phyloP scores from a whole-genome alignment of 2,888 invertebrate species.

The Myathropa florea region DNA sequence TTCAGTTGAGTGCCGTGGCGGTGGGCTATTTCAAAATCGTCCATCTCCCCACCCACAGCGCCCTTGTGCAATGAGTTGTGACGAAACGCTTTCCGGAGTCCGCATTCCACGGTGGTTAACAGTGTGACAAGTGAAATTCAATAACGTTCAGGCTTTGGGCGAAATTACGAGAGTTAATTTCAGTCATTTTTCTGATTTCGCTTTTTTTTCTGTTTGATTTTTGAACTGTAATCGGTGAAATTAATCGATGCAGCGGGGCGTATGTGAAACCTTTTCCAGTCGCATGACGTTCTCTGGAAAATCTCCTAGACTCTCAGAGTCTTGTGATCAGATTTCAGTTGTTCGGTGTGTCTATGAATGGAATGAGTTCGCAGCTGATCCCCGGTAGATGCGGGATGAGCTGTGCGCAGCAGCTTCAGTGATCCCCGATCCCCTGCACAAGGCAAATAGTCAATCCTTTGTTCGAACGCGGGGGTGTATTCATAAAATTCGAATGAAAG shows the following conservation, averaged over 20 bases:
- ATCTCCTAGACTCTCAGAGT: not conserved
- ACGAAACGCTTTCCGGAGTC: conserved; percentile 1
- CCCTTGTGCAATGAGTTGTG: not conserved
- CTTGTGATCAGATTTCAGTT: not conserved
- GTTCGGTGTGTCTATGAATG: not conserved
- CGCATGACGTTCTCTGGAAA: not conserved
- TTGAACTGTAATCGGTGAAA: conserved; percentile 17
- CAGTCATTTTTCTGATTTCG: no score
- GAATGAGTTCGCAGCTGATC: no score
- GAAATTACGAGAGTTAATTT: conserved; percentile 21
- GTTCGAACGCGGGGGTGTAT: no score
- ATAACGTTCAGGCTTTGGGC: not conserved
- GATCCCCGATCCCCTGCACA: no score
- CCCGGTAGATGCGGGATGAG: no score
- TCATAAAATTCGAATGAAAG: no score
- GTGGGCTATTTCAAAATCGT: not conserved
- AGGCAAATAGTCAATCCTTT: no score
- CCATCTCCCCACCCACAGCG: not conserved
- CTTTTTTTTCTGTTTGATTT: not conserved
- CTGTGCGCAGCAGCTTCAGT: no score
- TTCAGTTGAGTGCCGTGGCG: not conserved
- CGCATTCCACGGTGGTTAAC: conserved; percentile 3
- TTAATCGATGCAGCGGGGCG: conserved; percentile 48
- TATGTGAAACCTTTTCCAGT: conserved; percentile 34
- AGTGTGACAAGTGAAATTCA: conserved; percentile 25